Percentiles rank a stretch among this genome's conserved stretches.
phyloP scores from a whole-genome alignment of 2,888 invertebrate species.

The Pelosia muscerda region DNA sequence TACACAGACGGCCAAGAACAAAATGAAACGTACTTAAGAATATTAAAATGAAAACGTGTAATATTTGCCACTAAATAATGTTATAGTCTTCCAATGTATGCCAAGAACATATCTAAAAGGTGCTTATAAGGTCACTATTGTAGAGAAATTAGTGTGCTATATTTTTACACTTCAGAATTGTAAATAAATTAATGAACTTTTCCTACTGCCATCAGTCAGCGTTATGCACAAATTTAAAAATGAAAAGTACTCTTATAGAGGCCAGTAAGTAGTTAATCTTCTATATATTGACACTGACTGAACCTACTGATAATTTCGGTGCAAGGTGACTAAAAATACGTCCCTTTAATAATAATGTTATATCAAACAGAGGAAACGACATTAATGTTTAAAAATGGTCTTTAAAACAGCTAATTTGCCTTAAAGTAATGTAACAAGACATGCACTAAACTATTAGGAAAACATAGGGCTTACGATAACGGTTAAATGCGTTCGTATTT shows the following conservation, averaged over 20 bases:
- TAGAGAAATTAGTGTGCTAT: constrained; percentile 9
- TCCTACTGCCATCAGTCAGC: background rate
- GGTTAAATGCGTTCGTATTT: too few relatives aligned
- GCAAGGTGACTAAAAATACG: background rate
- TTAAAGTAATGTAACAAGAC: too few relatives aligned
- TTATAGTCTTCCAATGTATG: constrained; percentile 19
- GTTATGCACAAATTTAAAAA: too few relatives aligned
- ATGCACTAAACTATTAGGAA: too few relatives aligned
- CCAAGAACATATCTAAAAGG: constrained; percentile 13
- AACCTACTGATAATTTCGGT: background rate
- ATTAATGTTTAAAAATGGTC: too few relatives aligned
- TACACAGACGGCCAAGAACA: background rate
- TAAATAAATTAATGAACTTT: background rate
- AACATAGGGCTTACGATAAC: too few relatives aligned
- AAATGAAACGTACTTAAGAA: constrained; percentile 27
- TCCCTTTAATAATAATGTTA: background rate
- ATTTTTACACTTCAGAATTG: constrained; percentile 10
- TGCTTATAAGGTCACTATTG: constrained; percentile 21
- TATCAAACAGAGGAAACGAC: background rate
- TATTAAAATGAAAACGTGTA: constrained; percentile 21
- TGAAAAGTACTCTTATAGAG: too few relatives aligned
- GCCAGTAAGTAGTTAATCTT: too few relatives aligned
- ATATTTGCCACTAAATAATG: background rate
- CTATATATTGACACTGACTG: too few relatives aligned
- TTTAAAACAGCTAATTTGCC: too few relatives aligned